Evolutionary conservation across 2,797 vertebrate species (phyloP).

Genomic region (Esox lucius): DNA sequence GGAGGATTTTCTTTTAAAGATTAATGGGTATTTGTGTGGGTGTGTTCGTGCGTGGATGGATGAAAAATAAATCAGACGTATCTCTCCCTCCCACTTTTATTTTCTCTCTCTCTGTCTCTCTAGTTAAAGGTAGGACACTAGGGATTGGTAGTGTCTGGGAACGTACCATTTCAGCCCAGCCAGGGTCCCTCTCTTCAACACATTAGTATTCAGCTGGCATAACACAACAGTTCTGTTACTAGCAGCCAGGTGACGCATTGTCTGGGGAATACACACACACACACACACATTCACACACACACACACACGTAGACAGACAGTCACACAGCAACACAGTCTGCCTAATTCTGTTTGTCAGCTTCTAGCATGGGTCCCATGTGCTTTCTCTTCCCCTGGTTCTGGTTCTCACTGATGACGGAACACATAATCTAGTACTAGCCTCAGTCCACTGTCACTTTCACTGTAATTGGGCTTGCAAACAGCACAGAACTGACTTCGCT

Average conservation of each 20-base stretch:
- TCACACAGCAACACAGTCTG: background rate
- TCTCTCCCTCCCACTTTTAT: background rate
- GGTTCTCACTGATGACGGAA: background rate
- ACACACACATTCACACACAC: conserved; percentile 1
- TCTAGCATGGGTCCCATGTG: background rate
- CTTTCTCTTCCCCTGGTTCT: background rate
- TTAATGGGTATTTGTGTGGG: background rate
- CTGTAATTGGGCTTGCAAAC: background rate
- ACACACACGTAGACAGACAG: conserved; percentile 1
- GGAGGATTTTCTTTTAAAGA: too few species aligned
- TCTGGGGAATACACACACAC: conserved; percentile 2
- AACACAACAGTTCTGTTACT: conserved; percentile 30
- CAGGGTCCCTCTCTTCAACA: conserved; percentile 33
- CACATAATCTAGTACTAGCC: background rate
- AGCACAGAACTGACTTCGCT: background rate
- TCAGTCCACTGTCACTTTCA: background rate
- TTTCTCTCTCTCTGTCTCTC: background rate
- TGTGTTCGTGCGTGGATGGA: background rate
- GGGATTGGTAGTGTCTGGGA: conserved; percentile 11
- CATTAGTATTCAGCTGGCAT: conserved; percentile 36
- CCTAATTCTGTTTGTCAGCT: background rate
- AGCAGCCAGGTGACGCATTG: conserved; percentile 22
- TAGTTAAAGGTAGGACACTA: background rate
- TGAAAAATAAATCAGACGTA: background rate
- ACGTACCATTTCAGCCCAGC: conserved; percentile 16